Evolutionary conservation across 2,113 vertebrate species (phyloP), one percentile per base, ranked within the genome.

Genomic region (Catharus fuscescens): DNA sequence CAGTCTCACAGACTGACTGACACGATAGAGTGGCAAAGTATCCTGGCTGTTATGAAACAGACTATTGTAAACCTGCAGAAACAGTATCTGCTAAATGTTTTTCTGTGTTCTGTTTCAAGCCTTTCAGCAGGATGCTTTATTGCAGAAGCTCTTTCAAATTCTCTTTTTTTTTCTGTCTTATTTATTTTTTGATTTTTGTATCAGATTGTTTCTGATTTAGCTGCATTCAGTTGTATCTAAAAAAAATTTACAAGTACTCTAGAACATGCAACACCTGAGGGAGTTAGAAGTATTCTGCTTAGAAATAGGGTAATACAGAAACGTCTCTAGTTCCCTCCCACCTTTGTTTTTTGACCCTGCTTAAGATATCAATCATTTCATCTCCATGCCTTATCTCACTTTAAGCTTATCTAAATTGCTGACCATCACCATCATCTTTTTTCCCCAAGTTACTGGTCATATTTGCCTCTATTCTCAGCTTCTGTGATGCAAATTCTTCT

Each of bases 241-340:
- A 83, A 82, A 83, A 92, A 44, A 21, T 3, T 5, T 78, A 26
- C 19, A 56, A 16, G 9, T 44, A 40, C 21, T 85, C 20, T 23
- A 56, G 56, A 80, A 66, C 21, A 25, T 60, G 73, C 19, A 79
- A 15, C 18, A 48, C 28, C 6, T 61, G 25, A 69, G 25, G 64
- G 20, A 42, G 9, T 60, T 56, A 85, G 52, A 87, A 86, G 8
- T 45, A 67, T 64, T 85, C 44, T 17, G 18, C 36, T 64, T 85
- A 56, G 65, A 81, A 79, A 59, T 3, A 29, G 29, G 3, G 12
- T 34, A 42, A 54, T 62, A 74, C 4, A 64, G 48, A 83, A 76
- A 42, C 4, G 36, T 70, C 9, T 81, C 10, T 21, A 36, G 0
- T 1, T 23, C 14, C 23, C 3, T 1, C 0, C 3, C 14, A 8